A percentile compares a stretch with the other conserved stretches of the same genome.
Conservation (phyloP, 2,888 invertebrate species). For the Subacronicta megacephala region DNA sequence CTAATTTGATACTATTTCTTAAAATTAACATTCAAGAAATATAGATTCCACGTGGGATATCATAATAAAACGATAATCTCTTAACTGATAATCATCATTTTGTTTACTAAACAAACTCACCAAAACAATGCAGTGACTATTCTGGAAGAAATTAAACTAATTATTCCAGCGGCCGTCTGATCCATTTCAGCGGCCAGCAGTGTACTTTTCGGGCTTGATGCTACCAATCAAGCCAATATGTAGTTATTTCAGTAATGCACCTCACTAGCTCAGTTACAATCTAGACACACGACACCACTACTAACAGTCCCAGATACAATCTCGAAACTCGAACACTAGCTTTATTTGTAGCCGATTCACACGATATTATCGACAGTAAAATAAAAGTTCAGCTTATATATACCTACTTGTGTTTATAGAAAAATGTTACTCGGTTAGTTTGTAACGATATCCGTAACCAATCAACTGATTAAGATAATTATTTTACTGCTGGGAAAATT, state of each 20-base stretch:
- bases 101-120: neutral
- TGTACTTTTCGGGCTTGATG: constrained; percentile 37
- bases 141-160: constrained; percentile 50
- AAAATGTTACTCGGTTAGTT: constrained; percentile 46
- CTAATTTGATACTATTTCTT: no score
- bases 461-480: constrained; percentile 56
- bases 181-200: constrained; percentile 17
- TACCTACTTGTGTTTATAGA: constrained; percentile 28
- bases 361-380: constrained; percentile 46
- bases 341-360: constrained; percentile 43
- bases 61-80: neutral
- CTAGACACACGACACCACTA: constrained; percentile 48
- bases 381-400: constrained; percentile 34
- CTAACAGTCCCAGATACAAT: constrained; percentile 31
- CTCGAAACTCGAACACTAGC: constrained; percentile 40
- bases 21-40: no score
- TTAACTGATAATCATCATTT: neutral
- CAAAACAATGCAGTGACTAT: constrained; percentile 34
- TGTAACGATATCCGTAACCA: constrained; percentile 41
- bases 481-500: constrained; percentile 53
- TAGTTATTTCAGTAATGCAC: constrained; percentile 70
- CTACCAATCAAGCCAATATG: constrained; percentile 56
- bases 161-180: constrained; percentile 45
- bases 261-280: constrained; percentile 59
- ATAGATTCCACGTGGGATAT: no score